A percentile compares a stretch with the other conserved stretches of the same genome.
Conservation (phyloP, 2,888 invertebrate species). For the Acanthopleura granulata region DNA sequence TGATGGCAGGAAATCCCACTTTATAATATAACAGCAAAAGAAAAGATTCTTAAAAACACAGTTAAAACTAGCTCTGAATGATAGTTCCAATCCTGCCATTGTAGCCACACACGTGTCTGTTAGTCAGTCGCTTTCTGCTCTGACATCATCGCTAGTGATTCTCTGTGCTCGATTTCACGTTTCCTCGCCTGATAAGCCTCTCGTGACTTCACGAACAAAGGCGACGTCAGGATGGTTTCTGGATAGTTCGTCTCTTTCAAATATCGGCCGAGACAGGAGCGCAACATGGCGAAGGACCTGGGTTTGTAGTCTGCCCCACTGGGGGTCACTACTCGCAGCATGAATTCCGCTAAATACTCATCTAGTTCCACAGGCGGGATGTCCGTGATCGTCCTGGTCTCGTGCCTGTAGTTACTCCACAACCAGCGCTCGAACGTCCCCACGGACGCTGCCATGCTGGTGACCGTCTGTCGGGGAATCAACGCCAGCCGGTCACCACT, state of each 20-base stretch:
- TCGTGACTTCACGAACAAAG: neutral
- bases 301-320: conserved; percentile 13
- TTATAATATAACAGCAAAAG: no score
- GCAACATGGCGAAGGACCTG: neutral
- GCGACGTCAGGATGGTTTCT: neutral
- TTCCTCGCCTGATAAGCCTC: neutral
- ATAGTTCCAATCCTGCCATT: no score
- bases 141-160: no score
- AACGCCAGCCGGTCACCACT: neutral
- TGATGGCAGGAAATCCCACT: no score
- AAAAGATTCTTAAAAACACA: no score
- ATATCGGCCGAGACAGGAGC: neutral
- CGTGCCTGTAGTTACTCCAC: neutral
- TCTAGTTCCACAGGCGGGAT: neutral
- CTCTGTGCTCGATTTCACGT: neutral
- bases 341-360: neutral
- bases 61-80: no score
- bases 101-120: no score
- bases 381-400: neutral
- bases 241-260: neutral
- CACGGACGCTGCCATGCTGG: neutral
- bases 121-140: no score
- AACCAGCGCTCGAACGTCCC: conserved; percentile 10
- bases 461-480: neutral
- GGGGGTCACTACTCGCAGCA: neutral